phyloP scores from a whole-genome alignment of 2,888 invertebrate species.

The Scaptomyza caliginosa region DNA sequence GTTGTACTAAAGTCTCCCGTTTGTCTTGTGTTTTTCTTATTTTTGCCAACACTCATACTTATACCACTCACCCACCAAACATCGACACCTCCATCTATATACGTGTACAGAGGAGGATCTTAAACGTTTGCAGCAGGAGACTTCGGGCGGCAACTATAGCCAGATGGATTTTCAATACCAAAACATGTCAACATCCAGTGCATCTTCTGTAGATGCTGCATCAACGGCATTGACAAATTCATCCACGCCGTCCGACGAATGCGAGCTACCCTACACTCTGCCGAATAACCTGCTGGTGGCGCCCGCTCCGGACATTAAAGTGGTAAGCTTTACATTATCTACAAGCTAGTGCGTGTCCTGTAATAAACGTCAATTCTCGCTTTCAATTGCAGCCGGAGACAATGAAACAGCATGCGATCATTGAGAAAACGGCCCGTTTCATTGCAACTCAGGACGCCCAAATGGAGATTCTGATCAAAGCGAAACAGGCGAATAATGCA shows the following conservation, averaged over 20 bases:
- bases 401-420: constrained; percentile 94
- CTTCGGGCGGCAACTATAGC: constrained; percentile 86
- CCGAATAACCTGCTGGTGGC: constrained; percentile 90
- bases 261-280: constrained; percentile 90
- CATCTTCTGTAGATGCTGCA: constrained; percentile 8
- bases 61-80: constrained; percentile 6
- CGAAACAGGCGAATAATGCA: constrained; percentile 96
- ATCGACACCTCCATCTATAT: constrained; percentile 1
- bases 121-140: constrained; percentile 92
- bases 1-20: constrained; percentile 47
- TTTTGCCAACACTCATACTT: constrained; percentile 62
- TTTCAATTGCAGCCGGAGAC: constrained; percentile 89
- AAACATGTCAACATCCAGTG: constrained; percentile 22
- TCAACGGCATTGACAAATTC: constrained; percentile 41
- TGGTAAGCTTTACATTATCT: constrained; percentile 85
- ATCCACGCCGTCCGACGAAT: constrained; percentile 86
- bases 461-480: constrained; percentile 99
- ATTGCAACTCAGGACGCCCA: constrained; percentile 96
- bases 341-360: neutral
- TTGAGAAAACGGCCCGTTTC: constrained; percentile 96
- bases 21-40: constrained; percentile 73
- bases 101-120: constrained; percentile 92
- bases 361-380: no score
- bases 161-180: constrained; percentile 92
- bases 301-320: constrained; percentile 88